These are phyloP conservation scores for Zaprionus ornatus DNA, from an alignment of 1,140 invertebrate genomes.

Conservation along the genomic window DNA sequence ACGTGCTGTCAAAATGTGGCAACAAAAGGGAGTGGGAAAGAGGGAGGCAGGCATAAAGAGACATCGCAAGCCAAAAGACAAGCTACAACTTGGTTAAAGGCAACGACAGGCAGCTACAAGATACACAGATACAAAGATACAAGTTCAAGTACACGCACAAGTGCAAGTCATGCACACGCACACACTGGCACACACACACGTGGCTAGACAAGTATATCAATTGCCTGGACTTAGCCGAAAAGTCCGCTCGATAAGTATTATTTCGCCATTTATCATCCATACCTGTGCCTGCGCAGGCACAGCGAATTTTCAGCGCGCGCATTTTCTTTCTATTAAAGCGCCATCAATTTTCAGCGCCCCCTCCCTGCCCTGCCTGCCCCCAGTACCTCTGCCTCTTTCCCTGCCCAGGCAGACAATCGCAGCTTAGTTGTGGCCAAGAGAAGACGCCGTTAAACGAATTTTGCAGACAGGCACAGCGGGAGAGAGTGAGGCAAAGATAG, in stretches of 20 bases:
- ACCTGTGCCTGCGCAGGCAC: conserved; percentile 48
- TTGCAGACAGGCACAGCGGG: conserved; percentile 15
- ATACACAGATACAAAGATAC: neutral
- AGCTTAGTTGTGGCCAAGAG: conserved; percentile 48
- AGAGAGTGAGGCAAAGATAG: neutral
- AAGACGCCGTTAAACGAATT: conserved; percentile 26
- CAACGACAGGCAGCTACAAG: neutral
- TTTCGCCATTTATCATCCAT: conserved; percentile 78
- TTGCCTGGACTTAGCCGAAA: conserved; percentile 29
- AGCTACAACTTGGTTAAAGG: neutral
- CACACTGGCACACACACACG: neutral
- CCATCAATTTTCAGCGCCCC: conserved; percentile 60
- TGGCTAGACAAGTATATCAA: conserved; percentile 26
- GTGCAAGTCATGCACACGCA: conserved; percentile 6
- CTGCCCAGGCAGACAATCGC: conserved; percentile 2
- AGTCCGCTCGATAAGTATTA: conserved; percentile 69
- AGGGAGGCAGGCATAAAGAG: neutral
- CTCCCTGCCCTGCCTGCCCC: conserved; percentile 16
- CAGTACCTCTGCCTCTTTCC: neutral
- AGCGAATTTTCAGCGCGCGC: conserved; percentile 52
- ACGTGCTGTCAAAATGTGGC: conserved; percentile 31
- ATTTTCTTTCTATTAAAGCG: conserved; percentile 70
- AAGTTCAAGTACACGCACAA: conserved; percentile 12
- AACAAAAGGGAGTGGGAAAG: conserved; percentile 34
- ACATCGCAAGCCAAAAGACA: neutral